Base-by-base conservation (phyloP, 2,888 invertebrate species). In the Megaustenia siamemsis region DNA sequence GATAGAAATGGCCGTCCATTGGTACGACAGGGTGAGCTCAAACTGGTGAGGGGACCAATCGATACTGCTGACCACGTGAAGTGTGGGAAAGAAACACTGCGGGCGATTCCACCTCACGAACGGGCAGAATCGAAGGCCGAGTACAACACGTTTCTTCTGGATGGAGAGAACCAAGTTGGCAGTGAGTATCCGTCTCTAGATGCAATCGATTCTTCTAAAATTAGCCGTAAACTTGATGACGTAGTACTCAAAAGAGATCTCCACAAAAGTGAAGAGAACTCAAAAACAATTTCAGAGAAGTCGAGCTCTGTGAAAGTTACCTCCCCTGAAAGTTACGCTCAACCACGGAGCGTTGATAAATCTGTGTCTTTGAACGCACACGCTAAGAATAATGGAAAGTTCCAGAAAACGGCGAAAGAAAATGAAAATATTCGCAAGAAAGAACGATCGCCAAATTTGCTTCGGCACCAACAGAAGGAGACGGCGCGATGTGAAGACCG, bases 61-160 rank as follows among this genome's bases (percentile, higher is more conserved):
- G 53, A 80, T 80, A 68, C 6, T 1, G 32, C 32, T 15, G 53
- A 49, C 69, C 80, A 80, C 69, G 80, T 80, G 80, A 80, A 18
- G 80, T 80, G 69, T 80, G 80, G 80, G 0, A 24, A 49, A 12
- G 49, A 69, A 80, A 69, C 43, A 2, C 1, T 32, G 63, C 45
- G 24, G 63, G 8, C 66, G 60, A n/a, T 77, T 60, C 5, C 78
- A 21, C 45, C 18, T 43, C 28, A n/a, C 28, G 49, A 35, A 28
- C 40, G 4, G 28, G 12, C 24, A 6, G 28, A 73, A 49, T 73
- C 49, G 18, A 28, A 18, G 18, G 21, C 10, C 49, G 49, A 73
- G 21, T 49, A 45, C 12, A 45, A 5, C 21, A 73, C 15, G 12
- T 73, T 12, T 49, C 35, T 45, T 49, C 0, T 49, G 21, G 49